phyloP scores from a whole-genome alignment of 1,140 invertebrate genomes.

The Macrostomum lignano region DNA sequence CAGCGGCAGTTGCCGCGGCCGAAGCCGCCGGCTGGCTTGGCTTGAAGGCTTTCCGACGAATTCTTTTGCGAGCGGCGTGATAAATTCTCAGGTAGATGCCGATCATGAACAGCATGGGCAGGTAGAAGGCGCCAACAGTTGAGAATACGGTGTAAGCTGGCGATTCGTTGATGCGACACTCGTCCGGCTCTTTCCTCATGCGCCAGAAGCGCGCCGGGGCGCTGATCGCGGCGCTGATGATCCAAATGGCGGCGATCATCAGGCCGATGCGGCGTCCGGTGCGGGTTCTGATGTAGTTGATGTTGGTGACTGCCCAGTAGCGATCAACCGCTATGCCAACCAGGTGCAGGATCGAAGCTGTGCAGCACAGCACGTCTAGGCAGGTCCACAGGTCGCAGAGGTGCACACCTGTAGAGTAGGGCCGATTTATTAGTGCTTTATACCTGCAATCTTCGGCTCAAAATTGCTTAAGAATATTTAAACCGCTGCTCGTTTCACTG shows the following conservation, averaged over 20 bases:
- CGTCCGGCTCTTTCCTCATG: slow-evolving; percentile 32
- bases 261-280: slow-evolving; percentile 47
- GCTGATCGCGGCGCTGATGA: slow-evolving; percentile 49
- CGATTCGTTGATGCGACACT: slow-evolving; percentile 2
- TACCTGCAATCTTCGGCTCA: too few species aligned
- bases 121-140: slow-evolving; percentile 4
- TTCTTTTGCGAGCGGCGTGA: slow-evolving; percentile 3
- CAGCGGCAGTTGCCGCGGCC: too few species aligned
- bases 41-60: slow-evolving; percentile 10
- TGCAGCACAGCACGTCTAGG: slow-evolving; percentile 64
- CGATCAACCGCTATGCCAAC: slow-evolving; percentile 74
- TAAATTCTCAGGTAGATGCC: slow-evolving; percentile 5
- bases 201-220: slow-evolving; percentile 47
- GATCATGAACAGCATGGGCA: slow-evolving; percentile 6
- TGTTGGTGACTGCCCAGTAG: slow-evolving; percentile 77
- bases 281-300: slow-evolving; percentile 66
- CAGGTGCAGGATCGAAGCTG: slow-evolving; percentile 67
- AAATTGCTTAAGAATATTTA: too few species aligned
- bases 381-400: slow-evolving; percentile 39
- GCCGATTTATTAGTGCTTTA: too few species aligned
- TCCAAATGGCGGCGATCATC: slow-evolving; percentile 66
- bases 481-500: too few species aligned
- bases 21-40: too few species aligned
- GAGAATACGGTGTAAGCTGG: slow-evolving; percentile 3
- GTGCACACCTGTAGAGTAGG: slow-evolving; percentile 1